Conservation (phyloP, 2,797 vertebrate genomes). For the Sebastes kiyomatsui region DNA sequence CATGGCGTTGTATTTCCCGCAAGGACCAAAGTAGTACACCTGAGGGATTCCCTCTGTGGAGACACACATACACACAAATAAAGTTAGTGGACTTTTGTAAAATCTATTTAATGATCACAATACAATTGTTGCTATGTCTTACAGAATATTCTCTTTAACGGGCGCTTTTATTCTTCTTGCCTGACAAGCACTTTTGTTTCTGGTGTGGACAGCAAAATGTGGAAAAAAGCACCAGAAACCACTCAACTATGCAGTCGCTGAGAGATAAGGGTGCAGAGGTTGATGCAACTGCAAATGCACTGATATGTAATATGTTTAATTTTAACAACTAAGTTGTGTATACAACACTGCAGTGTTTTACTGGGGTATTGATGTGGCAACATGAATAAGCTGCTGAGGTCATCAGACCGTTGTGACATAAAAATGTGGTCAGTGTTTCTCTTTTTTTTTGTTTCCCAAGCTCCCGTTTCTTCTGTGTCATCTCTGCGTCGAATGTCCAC, state of each 20-base stretch:
- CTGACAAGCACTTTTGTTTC: neutral
- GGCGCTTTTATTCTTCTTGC: neutral
- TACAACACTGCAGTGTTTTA: neutral
- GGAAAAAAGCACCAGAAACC: neutral
- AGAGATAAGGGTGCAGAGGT: neutral
- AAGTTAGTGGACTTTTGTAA: neutral
- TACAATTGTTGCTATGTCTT: neutral
- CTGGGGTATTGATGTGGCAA: neutral
- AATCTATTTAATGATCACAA: neutral
- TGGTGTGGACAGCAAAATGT: neutral
- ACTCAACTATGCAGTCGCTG: neutral
- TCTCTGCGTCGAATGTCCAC: neutral
- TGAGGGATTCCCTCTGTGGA: slow-evolving; percentile 96
- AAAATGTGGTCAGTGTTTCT: neutral
- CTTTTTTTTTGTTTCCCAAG: neutral
- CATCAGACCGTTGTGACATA: neutral
- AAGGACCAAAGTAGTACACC: slow-evolving; percentile 99
- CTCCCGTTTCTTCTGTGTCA: neutral
- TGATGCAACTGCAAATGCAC: neutral
- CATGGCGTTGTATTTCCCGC: slow-evolving; percentile 99
- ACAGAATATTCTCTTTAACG: neutral
- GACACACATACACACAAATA: slow-evolving; percentile 30
- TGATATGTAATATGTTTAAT: neutral
- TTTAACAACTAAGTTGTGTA: neutral
- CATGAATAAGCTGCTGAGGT: neutral